Percentiles rank a stretch among this genome's conserved stretches.
phyloP scores from a whole-genome alignment of 1,140 invertebrate species.

The Rhyacophila brunnea region DNA sequence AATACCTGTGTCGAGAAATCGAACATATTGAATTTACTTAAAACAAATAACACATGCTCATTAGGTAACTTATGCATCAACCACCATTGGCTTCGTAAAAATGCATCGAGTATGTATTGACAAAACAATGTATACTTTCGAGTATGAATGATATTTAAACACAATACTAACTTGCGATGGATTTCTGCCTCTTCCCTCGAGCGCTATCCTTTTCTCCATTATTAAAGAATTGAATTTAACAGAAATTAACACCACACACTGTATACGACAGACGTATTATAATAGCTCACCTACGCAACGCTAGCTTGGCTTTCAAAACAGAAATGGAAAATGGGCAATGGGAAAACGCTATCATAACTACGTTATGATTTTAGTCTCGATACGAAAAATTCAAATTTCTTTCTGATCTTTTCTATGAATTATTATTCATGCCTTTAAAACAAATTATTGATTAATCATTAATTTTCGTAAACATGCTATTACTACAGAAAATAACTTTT shows the following conservation, averaged over 20 bases:
- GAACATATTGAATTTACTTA: neutral
- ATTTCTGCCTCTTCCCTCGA: constrained; percentile 82
- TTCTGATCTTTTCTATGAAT: too few relatives aligned
- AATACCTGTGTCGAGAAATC: too few relatives aligned
- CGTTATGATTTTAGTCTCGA: too few relatives aligned
- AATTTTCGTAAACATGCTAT: too few relatives aligned
- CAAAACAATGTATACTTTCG: constrained; percentile 52
- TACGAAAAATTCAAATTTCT: too few relatives aligned
- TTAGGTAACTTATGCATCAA: constrained; percentile 29
- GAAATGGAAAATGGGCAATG: constrained; percentile 18
- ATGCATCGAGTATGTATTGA: constrained; percentile 49
- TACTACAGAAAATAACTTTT: too few relatives aligned
- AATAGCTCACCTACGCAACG: constrained; percentile 29
- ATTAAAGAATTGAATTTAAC: constrained; percentile 13
- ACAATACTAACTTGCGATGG: constrained; percentile 73
- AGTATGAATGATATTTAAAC: constrained; percentile 10
- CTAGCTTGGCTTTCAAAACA: constrained; percentile 30
- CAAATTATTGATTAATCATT: too few relatives aligned
- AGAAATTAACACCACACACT: constrained; percentile 17
- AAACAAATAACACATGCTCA: constrained; percentile 25
- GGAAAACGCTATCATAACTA: too few relatives aligned
- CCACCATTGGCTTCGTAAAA: constrained; percentile 20
- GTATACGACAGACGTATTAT: constrained; percentile 14
- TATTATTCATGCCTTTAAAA: too few relatives aligned
- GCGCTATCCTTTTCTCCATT: constrained; percentile 91